phyloP scores from a whole-genome alignment of 1,140 invertebrate genomes.

The Bombus pyrosoma region DNA sequence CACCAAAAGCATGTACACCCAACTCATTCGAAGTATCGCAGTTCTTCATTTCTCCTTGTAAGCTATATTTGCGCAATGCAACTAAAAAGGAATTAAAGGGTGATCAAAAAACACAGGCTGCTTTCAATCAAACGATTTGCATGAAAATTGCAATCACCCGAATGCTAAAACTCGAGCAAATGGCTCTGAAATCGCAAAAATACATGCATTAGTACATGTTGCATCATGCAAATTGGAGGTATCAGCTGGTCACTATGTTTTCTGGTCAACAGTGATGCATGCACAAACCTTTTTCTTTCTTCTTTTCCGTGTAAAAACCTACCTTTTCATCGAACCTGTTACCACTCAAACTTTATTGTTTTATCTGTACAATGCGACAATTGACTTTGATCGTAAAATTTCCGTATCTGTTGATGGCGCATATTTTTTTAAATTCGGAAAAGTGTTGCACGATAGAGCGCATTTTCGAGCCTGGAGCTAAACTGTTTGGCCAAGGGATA shows the following conservation, averaged over 20 bases:
- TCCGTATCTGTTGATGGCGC: no score
- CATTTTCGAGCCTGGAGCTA: background rate
- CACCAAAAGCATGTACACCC: no score
- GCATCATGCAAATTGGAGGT: background rate
- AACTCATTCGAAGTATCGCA: no score
- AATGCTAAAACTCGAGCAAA: background rate
- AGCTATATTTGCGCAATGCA: no score
- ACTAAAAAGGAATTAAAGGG: no score
- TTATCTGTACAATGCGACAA: background rate
- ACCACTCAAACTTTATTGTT: background rate
- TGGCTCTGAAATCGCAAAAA: background rate
- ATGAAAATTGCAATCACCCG: no score
- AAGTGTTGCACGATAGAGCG: background rate
- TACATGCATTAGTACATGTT: background rate
- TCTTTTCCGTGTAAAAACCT: background rate
- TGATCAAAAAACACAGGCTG: no score
- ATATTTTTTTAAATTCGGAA: background rate
- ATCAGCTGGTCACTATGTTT: background rate
- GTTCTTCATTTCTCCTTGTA: no score
- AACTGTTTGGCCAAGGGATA: conserved; percentile 17
- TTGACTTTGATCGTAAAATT: background rate
- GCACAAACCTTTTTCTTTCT: background rate
- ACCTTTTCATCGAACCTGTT: background rate
- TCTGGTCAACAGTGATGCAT: background rate
- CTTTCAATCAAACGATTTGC: no score